Conservation (phyloP, 2,113 vertebrate genomes). For the Xenus cinereus region DNA sequence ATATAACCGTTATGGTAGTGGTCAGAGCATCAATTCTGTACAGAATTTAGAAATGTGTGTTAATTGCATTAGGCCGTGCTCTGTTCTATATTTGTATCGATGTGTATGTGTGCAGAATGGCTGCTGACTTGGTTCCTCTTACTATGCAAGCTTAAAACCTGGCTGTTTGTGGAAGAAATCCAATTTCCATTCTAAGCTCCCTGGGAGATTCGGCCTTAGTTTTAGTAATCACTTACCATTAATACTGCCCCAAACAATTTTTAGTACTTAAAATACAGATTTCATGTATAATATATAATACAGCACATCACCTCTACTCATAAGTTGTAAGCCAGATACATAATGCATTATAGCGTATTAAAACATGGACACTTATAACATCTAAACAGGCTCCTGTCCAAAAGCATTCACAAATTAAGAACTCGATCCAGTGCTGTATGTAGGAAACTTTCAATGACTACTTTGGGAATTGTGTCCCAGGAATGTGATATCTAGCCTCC, state of each 20-base stretch:
- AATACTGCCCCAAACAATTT: conserved; percentile 4
- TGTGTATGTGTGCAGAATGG: background rate
- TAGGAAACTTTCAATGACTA: conserved; percentile 29
- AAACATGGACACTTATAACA: background rate
- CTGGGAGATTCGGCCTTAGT: background rate
- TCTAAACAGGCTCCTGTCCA: background rate
- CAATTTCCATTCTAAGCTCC: conserved; percentile 28
- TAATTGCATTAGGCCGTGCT: background rate
- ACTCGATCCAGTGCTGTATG: background rate
- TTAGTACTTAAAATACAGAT: conserved; percentile 13
- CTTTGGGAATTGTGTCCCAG: conserved; percentile 6
- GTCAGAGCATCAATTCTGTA: background rate
- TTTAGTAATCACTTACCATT: conserved; percentile 4
- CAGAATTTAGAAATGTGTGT: background rate
- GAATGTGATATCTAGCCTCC: background rate
- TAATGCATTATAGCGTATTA: conserved; percentile 9
- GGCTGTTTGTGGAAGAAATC: conserved; percentile 9
- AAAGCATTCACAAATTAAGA: background rate
- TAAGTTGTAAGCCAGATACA: background rate
- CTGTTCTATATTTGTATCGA: background rate
- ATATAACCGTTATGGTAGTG: background rate
- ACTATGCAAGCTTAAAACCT: conserved; percentile 11
- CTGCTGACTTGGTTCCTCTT: conserved; percentile 20
- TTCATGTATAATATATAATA: conserved; percentile 10
- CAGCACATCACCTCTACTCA: background rate